A percentile compares a stretch with the other conserved stretches of the same genome.
phyloP scores from a whole-genome alignment of 1,140 invertebrate species.

The Alviniconcha marisindica region DNA sequence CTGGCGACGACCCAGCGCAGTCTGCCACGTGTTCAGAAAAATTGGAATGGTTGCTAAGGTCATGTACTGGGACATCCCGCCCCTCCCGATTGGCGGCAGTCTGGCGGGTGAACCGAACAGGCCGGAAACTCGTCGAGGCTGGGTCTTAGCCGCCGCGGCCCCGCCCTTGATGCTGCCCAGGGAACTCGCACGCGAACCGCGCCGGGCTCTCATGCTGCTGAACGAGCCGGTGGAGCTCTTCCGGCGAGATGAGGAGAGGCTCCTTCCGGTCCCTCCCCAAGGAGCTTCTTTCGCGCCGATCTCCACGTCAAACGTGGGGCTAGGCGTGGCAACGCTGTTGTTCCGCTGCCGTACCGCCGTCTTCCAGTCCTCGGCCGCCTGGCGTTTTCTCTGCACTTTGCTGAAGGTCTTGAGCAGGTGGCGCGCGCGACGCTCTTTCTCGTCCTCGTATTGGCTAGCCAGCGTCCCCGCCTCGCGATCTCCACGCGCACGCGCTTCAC shows the following conservation, averaged over 20 bases:
- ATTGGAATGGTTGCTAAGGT: too few relatives aligned
- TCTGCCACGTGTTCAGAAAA: too few relatives aligned
- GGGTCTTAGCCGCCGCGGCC: background rate
- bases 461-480: background rate
- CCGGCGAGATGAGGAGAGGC: background rate
- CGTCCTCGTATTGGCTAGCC: background rate
- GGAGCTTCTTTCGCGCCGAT: background rate
- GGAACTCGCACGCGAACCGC: background rate
- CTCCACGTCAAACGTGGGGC: constrained; percentile 9
- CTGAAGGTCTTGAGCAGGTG: constrained; percentile 9
- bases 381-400: constrained; percentile 2
- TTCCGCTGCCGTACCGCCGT: background rate
- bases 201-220: background rate
- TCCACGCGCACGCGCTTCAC: background rate
- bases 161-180: background rate
- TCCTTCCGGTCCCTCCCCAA: background rate
- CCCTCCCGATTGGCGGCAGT: too few relatives aligned
- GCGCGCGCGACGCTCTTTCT: constrained; percentile 8
- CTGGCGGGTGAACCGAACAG: background rate
- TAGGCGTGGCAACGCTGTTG: background rate
- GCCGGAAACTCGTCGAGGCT: too few relatives aligned
- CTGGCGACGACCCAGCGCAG: too few relatives aligned
- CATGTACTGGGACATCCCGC: too few relatives aligned
- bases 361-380: background rate
- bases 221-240: background rate